These are phyloP conservation scores for Hypselothyrea guttata DNA, from an alignment of 2,888 invertebrate species.

Conservation along the genomic window DNA sequence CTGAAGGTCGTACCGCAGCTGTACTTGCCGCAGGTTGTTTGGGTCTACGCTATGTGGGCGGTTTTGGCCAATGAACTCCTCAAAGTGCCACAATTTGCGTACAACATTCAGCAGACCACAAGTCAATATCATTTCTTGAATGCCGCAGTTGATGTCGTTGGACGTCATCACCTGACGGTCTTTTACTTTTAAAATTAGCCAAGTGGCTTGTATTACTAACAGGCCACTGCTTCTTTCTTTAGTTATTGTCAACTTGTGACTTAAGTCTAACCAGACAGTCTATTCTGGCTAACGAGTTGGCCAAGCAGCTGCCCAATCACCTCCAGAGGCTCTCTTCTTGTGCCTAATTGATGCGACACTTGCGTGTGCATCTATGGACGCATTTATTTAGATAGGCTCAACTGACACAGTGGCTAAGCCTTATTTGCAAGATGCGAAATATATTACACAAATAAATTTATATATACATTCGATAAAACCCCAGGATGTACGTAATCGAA, in stretches of 20 bases:
- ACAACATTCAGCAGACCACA: too few relatives aligned
- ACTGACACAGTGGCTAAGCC: conserved; percentile 24
- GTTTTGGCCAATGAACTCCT: conserved; percentile 48
- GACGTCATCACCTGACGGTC: conserved; percentile 47
- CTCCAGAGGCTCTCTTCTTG: conserved; percentile 11
- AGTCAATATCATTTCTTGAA: conserved; percentile 1
- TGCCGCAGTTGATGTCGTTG: conserved; percentile 17
- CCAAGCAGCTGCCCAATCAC: conserved; percentile 23
- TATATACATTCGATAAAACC: too few relatives aligned
- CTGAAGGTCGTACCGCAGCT: conserved; percentile 57
- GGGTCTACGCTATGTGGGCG: conserved; percentile 25
- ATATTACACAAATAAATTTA: too few relatives aligned
- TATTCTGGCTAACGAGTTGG: conserved; percentile 22
- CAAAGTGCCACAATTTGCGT: conserved; percentile 1
- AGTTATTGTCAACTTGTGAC: conserved; percentile 41
- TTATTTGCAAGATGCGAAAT: not conserved
- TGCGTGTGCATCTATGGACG: conserved; percentile 59
- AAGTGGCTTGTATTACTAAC: conserved; percentile 5
- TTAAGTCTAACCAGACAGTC: conserved; percentile 28
- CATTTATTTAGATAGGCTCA: conserved; percentile 42
- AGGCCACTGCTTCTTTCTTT: too few relatives aligned
- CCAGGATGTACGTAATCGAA: too few relatives aligned
- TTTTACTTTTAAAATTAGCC: conserved; percentile 61
- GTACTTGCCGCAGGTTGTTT: conserved; percentile 8
- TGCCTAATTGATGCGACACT: conserved; percentile 66